Evolutionary conservation across 2,113 vertebrate genomes (phyloP), one percentile per base, ranked within the genome.

Genomic region (Hipposideros armiger): DNA sequence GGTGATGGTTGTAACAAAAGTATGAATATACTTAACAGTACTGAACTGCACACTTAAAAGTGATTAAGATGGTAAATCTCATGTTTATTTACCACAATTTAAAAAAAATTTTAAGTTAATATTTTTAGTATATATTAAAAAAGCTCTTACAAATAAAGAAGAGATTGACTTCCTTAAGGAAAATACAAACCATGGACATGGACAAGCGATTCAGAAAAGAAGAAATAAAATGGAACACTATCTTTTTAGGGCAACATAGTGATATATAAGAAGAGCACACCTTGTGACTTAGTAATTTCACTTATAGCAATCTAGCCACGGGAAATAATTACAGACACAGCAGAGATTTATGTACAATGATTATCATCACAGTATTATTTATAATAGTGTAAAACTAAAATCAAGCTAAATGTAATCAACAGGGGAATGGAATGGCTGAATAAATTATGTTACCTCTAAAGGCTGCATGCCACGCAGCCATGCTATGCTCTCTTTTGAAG

Each of bases 291-390:
- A 89, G 26, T 74, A 70, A 94, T 95, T 95, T 80, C 22, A 87
- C 80, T 76, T n/a, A 36, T 8, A 94, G 87, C 66, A 84, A 85
- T 88, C 90, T 69, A 90, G 77, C 73, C 82, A 70, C 73, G 72
- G 84, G 76, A 95, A 96, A 90, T 96, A 97, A 97, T 96, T 96
- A 96, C 28, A 95, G 84, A 84, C 87, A 67, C 8, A 78, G 88
- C 15, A 78, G 93, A 90, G 84, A 97, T 74, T 96, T 93, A 85
- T 95, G 82, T 80, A 54, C 45, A 64, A 84, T n/a, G 64, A 96
- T 92, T 92, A 91, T 90, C 92, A 97, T 82, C 95, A 85, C 32
- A 70, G 85, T 50, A 73, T 97, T 96, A 93, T 91, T 96, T 96
- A 92, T 85, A 96, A 96, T 91, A 95, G 52, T 36, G n/a, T 95